phyloP scores from a whole-genome alignment of 2,113 vertebrate species.

The Sceloporus tristichus region DNA sequence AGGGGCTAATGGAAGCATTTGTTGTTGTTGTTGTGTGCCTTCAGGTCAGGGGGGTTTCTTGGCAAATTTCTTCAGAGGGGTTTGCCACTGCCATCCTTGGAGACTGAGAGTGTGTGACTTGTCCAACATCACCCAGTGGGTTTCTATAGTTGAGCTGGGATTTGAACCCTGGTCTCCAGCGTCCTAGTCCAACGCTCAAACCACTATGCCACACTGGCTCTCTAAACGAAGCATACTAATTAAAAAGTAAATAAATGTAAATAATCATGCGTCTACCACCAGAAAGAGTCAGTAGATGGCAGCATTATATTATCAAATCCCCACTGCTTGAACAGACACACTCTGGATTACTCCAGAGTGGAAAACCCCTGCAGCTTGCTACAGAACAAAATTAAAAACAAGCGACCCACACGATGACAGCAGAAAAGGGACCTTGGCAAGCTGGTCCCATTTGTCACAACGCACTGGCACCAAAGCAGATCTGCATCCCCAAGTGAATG shows the following conservation, averaged over 20 bases:
- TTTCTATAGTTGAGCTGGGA: too few species aligned
- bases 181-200: too few species aligned
- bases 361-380: constrained; percentile 29
- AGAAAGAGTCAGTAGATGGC: constrained; percentile 78
- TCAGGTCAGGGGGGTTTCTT: too few species aligned
- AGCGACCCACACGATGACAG: not conserved
- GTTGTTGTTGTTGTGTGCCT: too few species aligned
- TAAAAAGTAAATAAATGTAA: not conserved
- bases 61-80: too few species aligned
- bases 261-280: not conserved
- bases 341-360: not conserved
- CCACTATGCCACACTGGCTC: too few species aligned
- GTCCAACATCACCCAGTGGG: too few species aligned
- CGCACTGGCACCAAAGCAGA: not conserved
- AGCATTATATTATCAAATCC: constrained; percentile 68
- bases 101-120: too few species aligned
- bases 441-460: not conserved
- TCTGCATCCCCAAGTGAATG: not conserved
- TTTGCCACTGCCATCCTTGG: too few species aligned
- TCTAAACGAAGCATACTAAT: not conserved
- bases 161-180: too few species aligned
- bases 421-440: constrained; percentile 5
- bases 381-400: not conserved
- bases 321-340: not conserved
- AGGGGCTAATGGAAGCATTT: not conserved